These are phyloP conservation scores for Otus sunia DNA, from an alignment of 2,113 vertebrate species.

Conservation along the genomic window DNA sequence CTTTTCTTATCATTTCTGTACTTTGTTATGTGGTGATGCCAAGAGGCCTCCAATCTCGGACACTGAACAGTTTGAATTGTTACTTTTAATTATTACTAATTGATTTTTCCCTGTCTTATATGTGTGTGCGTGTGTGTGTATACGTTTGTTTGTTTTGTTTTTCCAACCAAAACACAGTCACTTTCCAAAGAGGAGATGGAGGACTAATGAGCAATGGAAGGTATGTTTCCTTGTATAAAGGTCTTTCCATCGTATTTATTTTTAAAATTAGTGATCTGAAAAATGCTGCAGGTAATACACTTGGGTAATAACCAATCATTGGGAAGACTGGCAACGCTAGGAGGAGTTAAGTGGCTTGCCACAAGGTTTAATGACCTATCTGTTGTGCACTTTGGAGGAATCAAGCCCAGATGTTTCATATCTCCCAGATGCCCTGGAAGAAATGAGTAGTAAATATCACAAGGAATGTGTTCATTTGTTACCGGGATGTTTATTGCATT, in stretches of 20 bases:
- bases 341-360: slow-evolving; percentile 69
- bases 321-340: slow-evolving; percentile 53
- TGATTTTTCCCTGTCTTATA: slow-evolving; percentile 49
- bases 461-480: slow-evolving; percentile 90
- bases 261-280: slow-evolving; percentile 46
- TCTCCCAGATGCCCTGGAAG: slow-evolving; percentile 81
- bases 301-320: slow-evolving; percentile 40
- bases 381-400: slow-evolving; percentile 75
- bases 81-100: slow-evolving; percentile 69
- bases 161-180: slow-evolving; percentile 78
- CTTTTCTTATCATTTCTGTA: slow-evolving; percentile 17
- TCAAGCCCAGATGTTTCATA: slow-evolving; percentile 88
- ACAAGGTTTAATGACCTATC: slow-evolving; percentile 73
- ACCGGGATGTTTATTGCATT: slow-evolving; percentile 92
- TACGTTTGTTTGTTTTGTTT: slow-evolving; percentile 34
- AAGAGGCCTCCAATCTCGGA: not conserved
- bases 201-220: slow-evolving; percentile 99
- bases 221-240: slow-evolving; percentile 74
- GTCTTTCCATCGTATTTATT: not conserved
- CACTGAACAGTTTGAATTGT: slow-evolving; percentile 26
- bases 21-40: slow-evolving; percentile 57
- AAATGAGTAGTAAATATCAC: slow-evolving; percentile 80
- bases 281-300: not conserved
- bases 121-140: slow-evolving; percentile 34
- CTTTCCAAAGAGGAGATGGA: slow-evolving; percentile 97